Evolutionary conservation across 1,140 invertebrate genomes (phyloP).

Genomic region (Potamilus streckersoni): DNA sequence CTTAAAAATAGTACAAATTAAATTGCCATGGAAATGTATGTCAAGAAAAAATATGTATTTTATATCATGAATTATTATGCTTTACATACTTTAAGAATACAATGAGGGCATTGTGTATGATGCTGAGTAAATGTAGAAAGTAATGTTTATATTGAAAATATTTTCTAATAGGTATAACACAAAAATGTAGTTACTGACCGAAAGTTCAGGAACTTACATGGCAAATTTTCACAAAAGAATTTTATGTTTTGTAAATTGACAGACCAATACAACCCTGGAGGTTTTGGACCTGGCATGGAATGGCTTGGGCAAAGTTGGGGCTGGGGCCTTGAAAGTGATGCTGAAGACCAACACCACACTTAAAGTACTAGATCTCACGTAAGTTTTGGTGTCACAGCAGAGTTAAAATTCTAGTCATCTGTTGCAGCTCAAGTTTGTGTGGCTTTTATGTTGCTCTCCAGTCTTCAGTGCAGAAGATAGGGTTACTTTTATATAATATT

Average conservation of each 20-base stretch:
- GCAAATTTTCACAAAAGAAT: neutral
- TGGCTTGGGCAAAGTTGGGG: conserved; percentile 49
- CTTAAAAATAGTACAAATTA: no score
- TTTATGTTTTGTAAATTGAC: conserved; percentile 1
- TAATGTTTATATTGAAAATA: neutral
- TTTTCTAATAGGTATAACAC: neutral
- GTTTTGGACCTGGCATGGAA: conserved; percentile 61
- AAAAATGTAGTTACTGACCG: neutral
- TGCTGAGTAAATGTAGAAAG: neutral
- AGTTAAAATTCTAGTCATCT: no score
- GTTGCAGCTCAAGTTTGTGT: no score
- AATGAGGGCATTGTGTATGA: neutral
- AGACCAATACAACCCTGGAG: conserved; percentile 57
- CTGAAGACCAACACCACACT: conserved; percentile 53
- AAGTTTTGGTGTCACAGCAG: conserved; percentile 13
- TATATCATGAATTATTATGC: no score
- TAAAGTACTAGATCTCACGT: conserved; percentile 59
- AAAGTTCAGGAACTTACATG: no score
- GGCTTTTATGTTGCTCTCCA: no score
- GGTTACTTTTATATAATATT: no score
- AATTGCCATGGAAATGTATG: no score
- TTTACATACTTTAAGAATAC: neutral
- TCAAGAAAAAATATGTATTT: no score
- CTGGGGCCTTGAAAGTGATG: conserved; percentile 40
- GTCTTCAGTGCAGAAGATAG: no score